These are phyloP conservation scores for Carposina sasakii DNA, from an alignment of 1,140 invertebrate species.

Conservation along the genomic window DNA sequence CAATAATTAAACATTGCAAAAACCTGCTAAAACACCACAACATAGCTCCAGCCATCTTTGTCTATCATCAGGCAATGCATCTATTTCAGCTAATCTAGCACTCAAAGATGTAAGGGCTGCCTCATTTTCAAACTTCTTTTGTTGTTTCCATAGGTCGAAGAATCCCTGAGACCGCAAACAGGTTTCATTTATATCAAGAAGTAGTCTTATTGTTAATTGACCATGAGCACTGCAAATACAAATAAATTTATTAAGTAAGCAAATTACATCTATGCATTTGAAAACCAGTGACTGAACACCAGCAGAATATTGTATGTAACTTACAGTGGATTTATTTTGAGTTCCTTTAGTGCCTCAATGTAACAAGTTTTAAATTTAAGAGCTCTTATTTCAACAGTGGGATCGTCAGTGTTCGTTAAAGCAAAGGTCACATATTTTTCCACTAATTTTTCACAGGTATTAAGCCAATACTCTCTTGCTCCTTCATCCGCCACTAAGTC, in stretches of 20 bases:
- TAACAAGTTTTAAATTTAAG: slow-evolving; percentile 89
- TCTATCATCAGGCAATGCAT: slow-evolving; percentile 69
- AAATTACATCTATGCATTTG: no score
- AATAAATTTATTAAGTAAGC: slow-evolving; percentile 24
- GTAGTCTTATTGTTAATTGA: slow-evolving; percentile 87
- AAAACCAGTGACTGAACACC: no score
- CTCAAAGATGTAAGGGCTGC: slow-evolving; percentile 71
- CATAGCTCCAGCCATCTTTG: slow-evolving; percentile 75
- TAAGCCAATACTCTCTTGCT: slow-evolving; percentile 94
- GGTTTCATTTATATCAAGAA: slow-evolving; percentile 94
- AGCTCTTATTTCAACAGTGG: slow-evolving; percentile 84
- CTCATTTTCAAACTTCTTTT: slow-evolving; percentile 77
- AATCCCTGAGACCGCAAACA: slow-evolving; percentile 93
- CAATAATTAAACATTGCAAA: background rate
- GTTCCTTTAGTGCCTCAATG: slow-evolving; percentile 83
- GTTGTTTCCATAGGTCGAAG: slow-evolving; percentile 90
- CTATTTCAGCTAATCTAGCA: slow-evolving; percentile 73
- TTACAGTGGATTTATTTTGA: slow-evolving; percentile 87
- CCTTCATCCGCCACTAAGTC: slow-evolving; percentile 89
- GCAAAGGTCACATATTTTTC: slow-evolving; percentile 84
- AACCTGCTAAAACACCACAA: slow-evolving; percentile 76
- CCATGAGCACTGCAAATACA: slow-evolving; percentile 84
- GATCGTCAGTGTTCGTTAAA: slow-evolving; percentile 84
- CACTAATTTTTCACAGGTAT: slow-evolving; percentile 89
- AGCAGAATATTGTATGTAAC: no score